These are phyloP conservation scores for Dusona sp. DNA, from an alignment of 2,888 invertebrate species.

Conservation along the genomic window DNA sequence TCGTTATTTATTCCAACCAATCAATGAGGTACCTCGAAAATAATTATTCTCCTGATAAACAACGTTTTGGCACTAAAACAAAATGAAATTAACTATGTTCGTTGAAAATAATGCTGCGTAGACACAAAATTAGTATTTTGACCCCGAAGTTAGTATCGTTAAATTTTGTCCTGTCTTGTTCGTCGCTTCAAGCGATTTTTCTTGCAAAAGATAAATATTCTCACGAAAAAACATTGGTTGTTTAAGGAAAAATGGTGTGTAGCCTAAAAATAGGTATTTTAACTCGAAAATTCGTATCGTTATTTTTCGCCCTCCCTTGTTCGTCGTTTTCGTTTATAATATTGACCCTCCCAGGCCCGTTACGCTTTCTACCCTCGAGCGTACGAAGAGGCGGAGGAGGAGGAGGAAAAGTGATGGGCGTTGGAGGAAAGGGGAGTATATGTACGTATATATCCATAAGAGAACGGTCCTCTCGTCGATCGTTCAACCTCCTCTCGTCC, in stretches of 20 bases:
- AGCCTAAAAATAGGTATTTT: neutral
- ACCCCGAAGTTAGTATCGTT: neutral
- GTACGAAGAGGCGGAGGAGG: neutral
- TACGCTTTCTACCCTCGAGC: slow-evolving; percentile 49
- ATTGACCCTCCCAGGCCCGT: slow-evolving; percentile 58
- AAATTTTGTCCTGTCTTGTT: neutral
- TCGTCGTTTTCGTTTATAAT: slow-evolving; percentile 54
- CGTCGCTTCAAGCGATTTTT: neutral
- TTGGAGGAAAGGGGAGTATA: neutral
- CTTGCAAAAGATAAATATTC: neutral
- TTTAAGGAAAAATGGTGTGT: neutral
- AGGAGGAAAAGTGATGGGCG: slow-evolving; percentile 4
- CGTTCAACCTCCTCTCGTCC: slow-evolving; percentile 70
- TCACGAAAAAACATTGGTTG: neutral
- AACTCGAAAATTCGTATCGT: neutral
- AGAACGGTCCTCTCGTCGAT: slow-evolving; percentile 69
- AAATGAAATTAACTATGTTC: neutral
- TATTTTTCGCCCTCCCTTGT: slow-evolving; percentile 15
- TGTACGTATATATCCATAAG: slow-evolving; percentile 21
- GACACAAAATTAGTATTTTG: neutral
- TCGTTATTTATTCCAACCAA: neutral
- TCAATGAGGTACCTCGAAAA: neutral
- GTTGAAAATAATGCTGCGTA: neutral
- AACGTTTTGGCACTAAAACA: too few relatives aligned
- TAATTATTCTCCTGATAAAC: neutral